Evolutionary conservation across 2,888 invertebrate genomes (phyloP).

Genomic region (Laothoe populi): DNA sequence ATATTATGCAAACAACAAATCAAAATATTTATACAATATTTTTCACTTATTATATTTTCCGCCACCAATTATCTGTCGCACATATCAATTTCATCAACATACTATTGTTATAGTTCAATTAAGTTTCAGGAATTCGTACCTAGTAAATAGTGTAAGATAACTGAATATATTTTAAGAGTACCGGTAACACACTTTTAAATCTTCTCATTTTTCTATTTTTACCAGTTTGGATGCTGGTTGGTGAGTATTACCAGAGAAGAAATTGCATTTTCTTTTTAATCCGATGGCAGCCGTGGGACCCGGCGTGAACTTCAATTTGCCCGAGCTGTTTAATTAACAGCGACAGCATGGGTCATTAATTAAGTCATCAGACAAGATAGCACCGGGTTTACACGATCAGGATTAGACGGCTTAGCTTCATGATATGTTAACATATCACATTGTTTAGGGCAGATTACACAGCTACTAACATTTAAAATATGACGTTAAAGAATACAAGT

Average conservation of each 20-base stretch:
- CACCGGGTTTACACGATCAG: slow-evolving; percentile 61
- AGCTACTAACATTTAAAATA: background rate
- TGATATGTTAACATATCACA: slow-evolving; percentile 67
- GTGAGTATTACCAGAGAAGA: slow-evolving; percentile 40
- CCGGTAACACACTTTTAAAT: background rate
- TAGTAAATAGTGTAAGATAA: too few relatives aligned
- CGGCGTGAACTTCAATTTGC: slow-evolving; percentile 76
- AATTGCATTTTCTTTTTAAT: slow-evolving; percentile 81
- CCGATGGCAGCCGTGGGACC: slow-evolving; percentile 62
- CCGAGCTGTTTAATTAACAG: slow-evolving; percentile 79
- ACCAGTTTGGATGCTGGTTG: background rate
- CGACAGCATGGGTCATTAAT: slow-evolving; percentile 81
- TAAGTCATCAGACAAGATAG: slow-evolving; percentile 80
- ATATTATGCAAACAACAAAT: too few relatives aligned
- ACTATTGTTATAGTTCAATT: too few relatives aligned
- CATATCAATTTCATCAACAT: too few relatives aligned
- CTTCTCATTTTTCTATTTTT: slow-evolving; percentile 8
- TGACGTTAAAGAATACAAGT: background rate
- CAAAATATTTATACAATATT: too few relatives aligned
- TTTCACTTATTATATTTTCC: too few relatives aligned
- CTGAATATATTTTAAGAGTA: background rate
- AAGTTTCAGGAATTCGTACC: too few relatives aligned
- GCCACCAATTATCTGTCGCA: too few relatives aligned
- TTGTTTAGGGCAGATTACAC: slow-evolving; percentile 26
- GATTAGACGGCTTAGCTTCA: slow-evolving; percentile 69